Percentiles rank a stretch among this genome's conserved stretches.
Evolutionary conservation across 2,113 vertebrate species (phyloP).

Genomic region (Chaetodon trifascialis): DNA sequence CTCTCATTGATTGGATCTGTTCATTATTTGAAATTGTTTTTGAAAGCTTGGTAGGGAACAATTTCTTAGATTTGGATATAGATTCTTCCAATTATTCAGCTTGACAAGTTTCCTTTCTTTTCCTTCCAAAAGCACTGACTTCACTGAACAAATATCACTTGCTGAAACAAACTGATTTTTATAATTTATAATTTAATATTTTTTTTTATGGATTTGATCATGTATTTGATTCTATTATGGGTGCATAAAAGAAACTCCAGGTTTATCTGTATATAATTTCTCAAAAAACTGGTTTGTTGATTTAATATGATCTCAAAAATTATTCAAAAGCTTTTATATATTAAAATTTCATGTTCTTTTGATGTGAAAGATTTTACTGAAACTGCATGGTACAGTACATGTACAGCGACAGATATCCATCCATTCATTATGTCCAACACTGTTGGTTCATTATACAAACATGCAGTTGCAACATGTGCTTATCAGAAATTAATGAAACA

Average conservation of each 20-base stretch:
- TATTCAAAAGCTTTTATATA: not conserved
- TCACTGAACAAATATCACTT: not conserved
- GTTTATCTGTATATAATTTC: not conserved
- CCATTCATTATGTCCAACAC: not conserved
- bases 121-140: not conserved
- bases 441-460: not conserved
- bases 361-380: not conserved
- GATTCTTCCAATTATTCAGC: not conserved
- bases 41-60: not conserved
- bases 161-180: conserved; percentile 16
- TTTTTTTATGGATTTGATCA: not conserved
- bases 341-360: not conserved
- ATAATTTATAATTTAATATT: too few relatives aligned
- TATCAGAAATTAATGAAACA: not conserved
- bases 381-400: too few relatives aligned
- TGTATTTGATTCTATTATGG: not conserved
- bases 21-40: not conserved
- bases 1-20: not conserved
- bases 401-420: not conserved
- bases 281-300: not conserved
- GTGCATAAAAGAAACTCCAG: not conserved
- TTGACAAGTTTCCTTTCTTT: not conserved
- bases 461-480: not conserved
- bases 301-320: not conserved
- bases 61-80: conserved; percentile 2